phyloP scores from a whole-genome alignment of 2,888 invertebrate genomes.

The Drosophila rellima region DNA sequence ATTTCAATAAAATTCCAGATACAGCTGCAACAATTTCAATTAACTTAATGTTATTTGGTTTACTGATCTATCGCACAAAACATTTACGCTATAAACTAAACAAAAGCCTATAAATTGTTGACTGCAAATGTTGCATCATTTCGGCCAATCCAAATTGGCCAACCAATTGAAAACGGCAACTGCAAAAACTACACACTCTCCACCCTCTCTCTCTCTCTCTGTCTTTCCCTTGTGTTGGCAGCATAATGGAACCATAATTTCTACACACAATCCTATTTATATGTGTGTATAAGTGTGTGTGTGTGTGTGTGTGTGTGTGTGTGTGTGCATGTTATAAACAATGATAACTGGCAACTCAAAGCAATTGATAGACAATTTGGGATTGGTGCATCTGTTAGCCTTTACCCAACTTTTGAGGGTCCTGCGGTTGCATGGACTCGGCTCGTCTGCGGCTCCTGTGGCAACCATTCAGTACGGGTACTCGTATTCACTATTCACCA shows the following conservation, averaged over 20 bases:
- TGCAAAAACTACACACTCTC: slow-evolving; percentile 3
- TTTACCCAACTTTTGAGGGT: slow-evolving; percentile 40
- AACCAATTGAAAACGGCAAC: slow-evolving; percentile 21
- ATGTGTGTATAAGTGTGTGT: neutral
- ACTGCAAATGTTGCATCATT: slow-evolving; percentile 24
- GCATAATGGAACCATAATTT: slow-evolving; percentile 24
- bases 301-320: neutral
- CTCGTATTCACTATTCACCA: slow-evolving; percentile 17
- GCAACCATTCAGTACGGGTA: slow-evolving; percentile 19
- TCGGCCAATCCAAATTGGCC: slow-evolving; percentile 19
- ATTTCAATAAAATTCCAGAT: slow-evolving; percentile 1
- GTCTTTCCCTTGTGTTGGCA: neutral
- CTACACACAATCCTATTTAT: slow-evolving; percentile 1
- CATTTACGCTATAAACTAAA: slow-evolving; percentile 20
- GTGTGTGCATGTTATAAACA: slow-evolving; percentile 15
- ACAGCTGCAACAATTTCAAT: slow-evolving; percentile 29
- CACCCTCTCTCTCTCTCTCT: too few relatives aligned
- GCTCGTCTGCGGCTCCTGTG: slow-evolving; percentile 52
- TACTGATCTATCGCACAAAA: slow-evolving; percentile 13
- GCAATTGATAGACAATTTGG: slow-evolving; percentile 45
- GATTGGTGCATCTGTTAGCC: slow-evolving; percentile 29
- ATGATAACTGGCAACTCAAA: slow-evolving; percentile 36
- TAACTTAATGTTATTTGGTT: slow-evolving; percentile 49
- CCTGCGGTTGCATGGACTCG: slow-evolving; percentile 34
- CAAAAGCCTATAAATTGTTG: slow-evolving; percentile 26